Evolutionary conservation across 2,888 invertebrate species (phyloP).

Genomic region (Chesias legatella): DNA sequence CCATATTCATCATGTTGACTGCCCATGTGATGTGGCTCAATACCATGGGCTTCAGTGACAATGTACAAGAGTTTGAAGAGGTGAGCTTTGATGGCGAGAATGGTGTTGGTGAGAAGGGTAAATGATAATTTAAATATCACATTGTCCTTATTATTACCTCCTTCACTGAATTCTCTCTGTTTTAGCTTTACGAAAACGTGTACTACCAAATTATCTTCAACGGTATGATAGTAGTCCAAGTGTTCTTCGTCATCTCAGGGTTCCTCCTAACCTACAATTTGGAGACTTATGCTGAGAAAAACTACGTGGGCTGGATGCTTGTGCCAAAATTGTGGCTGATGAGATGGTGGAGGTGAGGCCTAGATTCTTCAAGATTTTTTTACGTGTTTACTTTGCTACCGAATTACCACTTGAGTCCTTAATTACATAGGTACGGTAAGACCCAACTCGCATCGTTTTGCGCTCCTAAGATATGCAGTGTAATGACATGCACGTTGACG

Average conservation of each 20-base stretch:
- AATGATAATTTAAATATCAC: no score
- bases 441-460: no score
- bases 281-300: conserved; percentile 30
- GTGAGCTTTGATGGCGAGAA: conserved; percentile 25
- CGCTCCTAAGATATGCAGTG: no score
- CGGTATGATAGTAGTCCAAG: conserved; percentile 38
- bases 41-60: conserved; percentile 28
- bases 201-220: conserved; percentile 36
- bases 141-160: background rate
- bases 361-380: no score
- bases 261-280: conserved; percentile 39
- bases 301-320: conserved; percentile 31
- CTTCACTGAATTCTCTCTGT: background rate
- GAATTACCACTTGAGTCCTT: no score
- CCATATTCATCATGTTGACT: conserved; percentile 24
- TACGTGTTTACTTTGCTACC: no score
- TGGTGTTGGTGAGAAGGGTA: no score
- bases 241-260: conserved; percentile 43
- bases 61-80: conserved; percentile 35
- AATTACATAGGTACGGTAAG: no score
- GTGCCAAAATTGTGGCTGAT: conserved; percentile 31
- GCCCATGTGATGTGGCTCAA: conserved; percentile 29
- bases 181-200: conserved; percentile 33
- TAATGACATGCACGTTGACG: no score
- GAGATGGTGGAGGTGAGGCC: conserved; percentile 35